phyloP scores from a whole-genome alignment of 2,888 invertebrate species.

The Hypercompe scribonia region DNA sequence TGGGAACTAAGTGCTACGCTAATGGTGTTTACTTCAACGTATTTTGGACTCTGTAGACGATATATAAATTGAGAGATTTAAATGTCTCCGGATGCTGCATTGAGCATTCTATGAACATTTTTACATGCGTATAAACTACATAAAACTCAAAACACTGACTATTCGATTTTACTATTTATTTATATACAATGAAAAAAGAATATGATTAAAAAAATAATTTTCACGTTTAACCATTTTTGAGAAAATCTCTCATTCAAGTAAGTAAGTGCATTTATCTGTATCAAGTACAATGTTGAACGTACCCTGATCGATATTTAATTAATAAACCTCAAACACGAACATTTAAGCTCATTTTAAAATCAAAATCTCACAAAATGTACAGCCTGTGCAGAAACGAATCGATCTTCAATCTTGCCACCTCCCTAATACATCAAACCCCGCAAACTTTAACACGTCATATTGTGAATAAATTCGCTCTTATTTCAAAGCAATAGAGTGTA shows the following conservation, averaged over 20 bases:
- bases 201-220: background rate
- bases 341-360: conserved; percentile 52
- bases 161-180: no score
- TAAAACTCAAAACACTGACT: no score
- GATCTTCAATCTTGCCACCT: conserved; percentile 52
- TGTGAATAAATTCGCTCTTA: conserved; percentile 18
- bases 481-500: conserved; percentile 15
- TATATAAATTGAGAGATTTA: background rate
- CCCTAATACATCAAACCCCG: conserved; percentile 50
- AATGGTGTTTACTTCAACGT: background rate
- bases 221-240: background rate
- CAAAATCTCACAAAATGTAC: conserved; percentile 42
- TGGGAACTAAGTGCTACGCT: background rate
- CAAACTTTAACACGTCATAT: conserved; percentile 30
- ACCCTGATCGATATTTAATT: conserved; percentile 38
- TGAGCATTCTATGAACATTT: background rate
- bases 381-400: conserved; percentile 48
- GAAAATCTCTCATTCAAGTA: background rate
- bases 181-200: no score
- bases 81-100: background rate
- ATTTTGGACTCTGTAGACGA: background rate
- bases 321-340: conserved; percentile 28
- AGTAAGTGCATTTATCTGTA: background rate
- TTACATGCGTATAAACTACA: background rate
- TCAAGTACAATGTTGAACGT: background rate